Evolutionary conservation across 2,113 vertebrate genomes (phyloP).

Genomic region (Elgaria multicarinata): DNA sequence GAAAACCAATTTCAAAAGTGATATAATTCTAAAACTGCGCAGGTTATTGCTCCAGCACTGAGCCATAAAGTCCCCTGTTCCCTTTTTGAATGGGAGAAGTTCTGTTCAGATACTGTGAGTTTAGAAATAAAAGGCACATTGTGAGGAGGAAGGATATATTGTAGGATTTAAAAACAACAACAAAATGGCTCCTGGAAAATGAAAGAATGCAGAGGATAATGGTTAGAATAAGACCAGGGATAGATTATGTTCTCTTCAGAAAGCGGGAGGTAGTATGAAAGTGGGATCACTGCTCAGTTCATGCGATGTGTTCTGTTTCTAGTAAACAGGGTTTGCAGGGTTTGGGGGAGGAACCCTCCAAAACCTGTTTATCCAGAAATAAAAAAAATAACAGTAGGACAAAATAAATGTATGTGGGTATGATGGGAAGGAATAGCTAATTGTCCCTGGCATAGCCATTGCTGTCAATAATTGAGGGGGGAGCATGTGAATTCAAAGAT

Average conservation of each 20-base stretch:
- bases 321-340: neutral
- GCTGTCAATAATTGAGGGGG: too few species aligned
- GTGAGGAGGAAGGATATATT: neutral
- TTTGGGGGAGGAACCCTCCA: neutral
- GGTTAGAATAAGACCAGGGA: neutral
- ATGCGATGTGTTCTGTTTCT: neutral
- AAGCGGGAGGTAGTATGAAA: neutral
- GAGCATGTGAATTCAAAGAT: too few species aligned
- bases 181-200: neutral
- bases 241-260: neutral
- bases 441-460: neutral
- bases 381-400: neutral
- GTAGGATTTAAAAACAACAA: neutral
- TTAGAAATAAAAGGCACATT: neutral
- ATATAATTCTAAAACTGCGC: conserved; percentile 12
- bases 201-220: too few species aligned
- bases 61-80: neutral
- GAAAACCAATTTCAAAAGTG: conserved; percentile 25
- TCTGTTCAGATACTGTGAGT: neutral
- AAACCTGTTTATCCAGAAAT: neutral
- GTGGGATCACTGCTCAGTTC: neutral
- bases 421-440: neutral
- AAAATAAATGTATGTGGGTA: neutral
- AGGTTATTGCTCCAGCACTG: neutral
- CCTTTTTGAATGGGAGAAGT: neutral